phyloP scores from a whole-genome alignment of 2,797 vertebrate genomes.

The Nothura maculosa region DNA sequence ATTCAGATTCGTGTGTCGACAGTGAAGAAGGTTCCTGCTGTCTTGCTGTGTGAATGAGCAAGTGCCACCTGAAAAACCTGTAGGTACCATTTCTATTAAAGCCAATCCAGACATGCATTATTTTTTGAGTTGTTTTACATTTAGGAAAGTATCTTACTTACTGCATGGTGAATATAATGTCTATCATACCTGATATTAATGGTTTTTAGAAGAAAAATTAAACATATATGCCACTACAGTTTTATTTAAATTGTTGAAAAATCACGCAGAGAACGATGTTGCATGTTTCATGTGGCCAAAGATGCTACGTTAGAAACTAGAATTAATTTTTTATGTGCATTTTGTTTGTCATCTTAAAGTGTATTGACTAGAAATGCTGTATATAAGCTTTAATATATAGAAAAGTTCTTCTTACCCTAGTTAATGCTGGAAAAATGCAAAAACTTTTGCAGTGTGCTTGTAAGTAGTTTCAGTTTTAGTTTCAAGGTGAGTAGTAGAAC shows the following conservation, averaged over 20 bases:
- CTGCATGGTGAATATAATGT: not conserved
- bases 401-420: not conserved
- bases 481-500: not conserved
- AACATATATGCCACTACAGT: not conserved
- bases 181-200: not conserved
- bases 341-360: not conserved
- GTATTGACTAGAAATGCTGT: not conserved
- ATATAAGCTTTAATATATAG: not conserved
- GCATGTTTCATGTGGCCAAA: not conserved
- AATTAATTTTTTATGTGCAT: not conserved
- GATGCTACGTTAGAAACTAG: not conserved
- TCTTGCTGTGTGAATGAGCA: not conserved
- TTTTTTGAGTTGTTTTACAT: not conserved
- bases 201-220: not conserved
- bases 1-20: not conserved
- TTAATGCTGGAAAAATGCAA: not conserved
- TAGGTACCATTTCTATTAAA: not conserved
- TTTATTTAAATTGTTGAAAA: slow-evolving; percentile 47
- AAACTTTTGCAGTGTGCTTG: not conserved
- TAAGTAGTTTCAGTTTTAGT: not conserved
- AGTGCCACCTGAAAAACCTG: not conserved
- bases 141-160: not conserved
- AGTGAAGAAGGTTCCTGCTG: not conserved
- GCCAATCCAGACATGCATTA: not conserved
- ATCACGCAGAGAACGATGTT: not conserved